These are phyloP conservation scores for Pelagia noctiluca DNA, from an alignment of 30 jellyfish, hydroid and myxozoan genomes.

Conservation along the genomic window DNA sequence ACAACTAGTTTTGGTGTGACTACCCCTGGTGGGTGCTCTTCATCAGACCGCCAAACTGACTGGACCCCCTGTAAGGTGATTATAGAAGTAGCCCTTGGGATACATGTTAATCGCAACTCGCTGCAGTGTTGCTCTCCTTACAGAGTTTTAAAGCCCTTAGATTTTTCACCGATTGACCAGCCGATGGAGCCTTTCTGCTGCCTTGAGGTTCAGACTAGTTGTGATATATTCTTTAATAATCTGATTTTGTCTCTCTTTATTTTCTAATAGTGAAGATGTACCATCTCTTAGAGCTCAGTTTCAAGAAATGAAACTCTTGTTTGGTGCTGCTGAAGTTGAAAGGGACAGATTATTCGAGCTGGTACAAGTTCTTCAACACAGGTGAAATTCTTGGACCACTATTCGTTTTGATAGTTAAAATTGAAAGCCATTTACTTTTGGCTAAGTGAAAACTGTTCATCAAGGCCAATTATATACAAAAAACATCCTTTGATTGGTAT, in stretches of 20 bases:
- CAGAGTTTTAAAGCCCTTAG: background rate
- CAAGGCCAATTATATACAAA: no score
- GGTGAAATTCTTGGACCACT: conserved; percentile 38
- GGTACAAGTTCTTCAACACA: conserved; percentile 70
- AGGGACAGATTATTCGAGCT: conserved; percentile 83
- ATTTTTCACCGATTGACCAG: background rate
- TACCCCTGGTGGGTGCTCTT: background rate
- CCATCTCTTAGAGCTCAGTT: conserved; percentile 50
- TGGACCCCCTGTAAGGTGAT: no score
- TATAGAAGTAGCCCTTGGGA: background rate
- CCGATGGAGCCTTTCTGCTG: background rate
- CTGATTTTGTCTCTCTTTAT: background rate
- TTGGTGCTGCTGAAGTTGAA: conserved; percentile 89
- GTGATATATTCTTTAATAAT: background rate
- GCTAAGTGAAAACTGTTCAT: no score
- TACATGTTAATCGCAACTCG: background rate
- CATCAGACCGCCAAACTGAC: background rate
- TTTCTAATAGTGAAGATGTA: conserved; percentile 15
- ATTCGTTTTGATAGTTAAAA: background rate
- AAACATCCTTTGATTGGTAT: no score
- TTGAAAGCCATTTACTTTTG: background rate
- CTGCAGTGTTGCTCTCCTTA: background rate
- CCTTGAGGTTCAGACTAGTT: background rate
- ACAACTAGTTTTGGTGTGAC: no score
- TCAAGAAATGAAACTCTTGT: conserved; percentile 65